These are phyloP conservation scores for Pseudopipra pipra DNA, from an alignment of 2,113 vertebrate genomes.

Conservation along the genomic window DNA sequence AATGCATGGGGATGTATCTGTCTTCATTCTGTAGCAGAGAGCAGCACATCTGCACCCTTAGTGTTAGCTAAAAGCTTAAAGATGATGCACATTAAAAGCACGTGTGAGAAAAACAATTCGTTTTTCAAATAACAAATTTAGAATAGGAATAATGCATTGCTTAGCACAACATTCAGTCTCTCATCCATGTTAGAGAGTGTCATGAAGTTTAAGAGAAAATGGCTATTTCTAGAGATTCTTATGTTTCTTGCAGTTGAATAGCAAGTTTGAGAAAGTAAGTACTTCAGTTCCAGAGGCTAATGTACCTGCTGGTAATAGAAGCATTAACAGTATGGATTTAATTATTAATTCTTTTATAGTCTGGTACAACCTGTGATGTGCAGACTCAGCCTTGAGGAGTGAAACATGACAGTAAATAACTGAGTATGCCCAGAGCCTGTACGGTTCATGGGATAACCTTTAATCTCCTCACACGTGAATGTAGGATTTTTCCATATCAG, in stretches of 20 bases:
- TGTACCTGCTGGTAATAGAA: not conserved
- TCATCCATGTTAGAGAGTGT: not conserved
- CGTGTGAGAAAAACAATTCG: not conserved
- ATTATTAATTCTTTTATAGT: not conserved
- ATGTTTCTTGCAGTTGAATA: not conserved
- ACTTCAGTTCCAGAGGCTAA: not conserved
- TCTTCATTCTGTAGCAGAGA: not conserved
- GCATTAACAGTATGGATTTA: not conserved
- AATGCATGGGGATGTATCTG: not conserved
- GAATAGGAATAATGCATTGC: not conserved
- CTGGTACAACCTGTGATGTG: not conserved
- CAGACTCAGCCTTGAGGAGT: not conserved
- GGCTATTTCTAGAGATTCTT: not conserved
- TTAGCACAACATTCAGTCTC: not conserved
- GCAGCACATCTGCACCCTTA: not conserved
- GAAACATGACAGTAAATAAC: not conserved
- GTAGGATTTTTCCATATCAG: not conserved
- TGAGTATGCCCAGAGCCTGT: not conserved
- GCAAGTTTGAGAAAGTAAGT: not conserved
- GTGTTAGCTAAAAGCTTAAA: not conserved
- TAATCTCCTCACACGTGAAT: not conserved
- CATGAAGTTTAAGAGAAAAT: not conserved
- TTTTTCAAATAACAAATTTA: not conserved
- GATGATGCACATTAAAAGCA: not conserved
- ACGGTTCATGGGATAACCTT: not conserved